These are phyloP conservation scores for Standfussiana lucernea DNA, from an alignment of 2,888 invertebrate species.

Conservation along the genomic window DNA sequence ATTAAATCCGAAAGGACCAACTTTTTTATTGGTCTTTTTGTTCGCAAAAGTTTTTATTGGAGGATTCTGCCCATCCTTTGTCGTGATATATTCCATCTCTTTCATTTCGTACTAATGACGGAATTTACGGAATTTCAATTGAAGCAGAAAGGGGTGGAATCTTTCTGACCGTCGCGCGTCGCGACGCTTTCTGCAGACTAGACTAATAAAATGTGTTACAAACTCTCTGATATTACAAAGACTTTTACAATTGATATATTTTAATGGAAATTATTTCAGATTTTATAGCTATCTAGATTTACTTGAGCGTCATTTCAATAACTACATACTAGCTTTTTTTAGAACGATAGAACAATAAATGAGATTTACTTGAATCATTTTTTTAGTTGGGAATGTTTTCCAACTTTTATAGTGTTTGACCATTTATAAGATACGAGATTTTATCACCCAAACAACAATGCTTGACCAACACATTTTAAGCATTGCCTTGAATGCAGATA, in stretches of 20 bases:
- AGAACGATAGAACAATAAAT: neutral
- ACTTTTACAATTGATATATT: constrained; percentile 27
- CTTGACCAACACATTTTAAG: neutral
- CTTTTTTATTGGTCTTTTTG: constrained; percentile 57
- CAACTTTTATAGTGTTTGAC: neutral
- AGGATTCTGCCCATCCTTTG: constrained; percentile 38
- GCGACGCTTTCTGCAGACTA: constrained; percentile 29
- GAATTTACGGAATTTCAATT: constrained; percentile 53
- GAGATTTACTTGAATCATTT: neutral
- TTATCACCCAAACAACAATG: neutral
- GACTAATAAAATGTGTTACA: constrained; percentile 47
- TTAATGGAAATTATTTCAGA: constrained; percentile 10
- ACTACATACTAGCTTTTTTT: neutral
- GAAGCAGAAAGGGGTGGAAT: constrained; percentile 48
- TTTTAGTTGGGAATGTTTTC: neutral
- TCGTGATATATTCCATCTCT: constrained; percentile 53
- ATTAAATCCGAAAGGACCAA: constrained; percentile 51
- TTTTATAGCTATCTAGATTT: neutral
- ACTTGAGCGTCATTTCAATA: neutral
- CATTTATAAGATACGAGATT: neutral
- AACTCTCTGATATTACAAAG: constrained; percentile 22
- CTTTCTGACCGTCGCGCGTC: constrained; percentile 44
- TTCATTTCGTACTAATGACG: constrained; percentile 58
- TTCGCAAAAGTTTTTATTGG: constrained; percentile 54
- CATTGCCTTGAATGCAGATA: neutral